Evolutionary conservation across 1,140 invertebrate species (phyloP).

Genomic region (Phenacoccus solenopsis): DNA sequence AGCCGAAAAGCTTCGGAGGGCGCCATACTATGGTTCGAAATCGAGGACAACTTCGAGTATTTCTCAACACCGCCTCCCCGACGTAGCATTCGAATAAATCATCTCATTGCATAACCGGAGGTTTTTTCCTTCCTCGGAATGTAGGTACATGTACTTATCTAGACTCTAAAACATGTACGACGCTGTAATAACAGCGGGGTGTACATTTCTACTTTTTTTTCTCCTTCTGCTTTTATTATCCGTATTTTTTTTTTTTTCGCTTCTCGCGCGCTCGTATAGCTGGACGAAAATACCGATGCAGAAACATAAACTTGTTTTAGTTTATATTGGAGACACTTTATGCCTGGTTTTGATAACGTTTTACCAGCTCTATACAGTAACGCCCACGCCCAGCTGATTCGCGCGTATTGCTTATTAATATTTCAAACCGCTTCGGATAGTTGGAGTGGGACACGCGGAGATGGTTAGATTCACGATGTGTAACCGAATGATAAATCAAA

Average conservation of each 20-base stretch:
- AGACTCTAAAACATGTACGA: constrained; percentile 12
- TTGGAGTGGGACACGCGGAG: not conserved
- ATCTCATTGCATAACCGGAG: constrained; percentile 15
- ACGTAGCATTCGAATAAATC: constrained; percentile 1
- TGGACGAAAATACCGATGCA: constrained; percentile 1
- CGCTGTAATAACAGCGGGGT: constrained; percentile 16
- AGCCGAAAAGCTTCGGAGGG: too few relatives aligned
- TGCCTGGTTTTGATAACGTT: constrained; percentile 4
- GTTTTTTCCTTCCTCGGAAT: constrained; percentile 4
- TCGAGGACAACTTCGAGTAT: too few relatives aligned
- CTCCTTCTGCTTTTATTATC: not conserved
- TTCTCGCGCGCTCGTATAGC: not conserved
- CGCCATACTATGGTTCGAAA: too few relatives aligned
- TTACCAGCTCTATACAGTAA: not conserved
- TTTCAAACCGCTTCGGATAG: not conserved
- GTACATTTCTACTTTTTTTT: constrained; percentile 8
- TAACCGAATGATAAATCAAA: constrained; percentile 9
- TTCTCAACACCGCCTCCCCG: constrained; percentile 1
- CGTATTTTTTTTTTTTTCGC: not conserved
- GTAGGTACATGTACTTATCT: constrained; percentile 11
- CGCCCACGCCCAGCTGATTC: constrained; percentile 9
- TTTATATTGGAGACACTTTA: constrained; percentile 3
- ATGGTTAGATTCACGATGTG: not conserved
- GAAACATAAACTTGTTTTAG: constrained; percentile 9
- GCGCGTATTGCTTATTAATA: constrained; percentile 4